Percentiles rank a stretch among this genome's conserved stretches.
Evolutionary conservation across 1,140 invertebrate genomes (phyloP).

Genomic region (Atopsyche davidsoni): DNA sequence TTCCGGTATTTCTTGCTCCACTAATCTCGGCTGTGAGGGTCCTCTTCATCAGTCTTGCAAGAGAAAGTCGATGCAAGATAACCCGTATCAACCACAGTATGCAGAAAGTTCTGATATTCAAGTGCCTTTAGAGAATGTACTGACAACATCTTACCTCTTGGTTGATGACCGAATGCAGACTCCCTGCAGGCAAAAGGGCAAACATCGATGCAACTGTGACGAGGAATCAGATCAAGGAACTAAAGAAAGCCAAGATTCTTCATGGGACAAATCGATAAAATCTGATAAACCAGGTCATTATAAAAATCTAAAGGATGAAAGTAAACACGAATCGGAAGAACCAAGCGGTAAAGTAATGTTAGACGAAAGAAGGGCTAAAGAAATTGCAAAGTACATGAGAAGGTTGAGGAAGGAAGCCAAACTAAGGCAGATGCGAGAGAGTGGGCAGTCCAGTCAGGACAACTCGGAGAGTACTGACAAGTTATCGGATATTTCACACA

Average conservation of each 20-base stretch:
- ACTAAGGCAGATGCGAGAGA: conserved; percentile 39
- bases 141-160: conserved; percentile 33
- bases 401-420: conserved; percentile 43
- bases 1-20: conserved; percentile 17
- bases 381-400: conserved; percentile 45
- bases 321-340: too few species aligned
- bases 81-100: conserved; percentile 16
- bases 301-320: too few species aligned
- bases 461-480: conserved; percentile 31
- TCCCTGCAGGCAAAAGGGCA: conserved; percentile 62
- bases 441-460: conserved; percentile 32
- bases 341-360: conserved; percentile 21
- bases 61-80: conserved; percentile 14
- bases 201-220: conserved; percentile 61
- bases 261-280: too few species aligned
- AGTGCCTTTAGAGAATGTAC: conserved; percentile 18
- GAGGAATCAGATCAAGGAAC: conserved; percentile 46
- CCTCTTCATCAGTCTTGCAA: conserved; percentile 7
- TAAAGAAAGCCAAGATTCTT: neutral
- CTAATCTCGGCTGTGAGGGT: conserved; percentile 14
- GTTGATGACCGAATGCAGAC: conserved; percentile 65
- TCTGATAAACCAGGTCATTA: too few species aligned
- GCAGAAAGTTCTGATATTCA: conserved; percentile 6
- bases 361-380: conserved; percentile 40
- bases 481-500: neutral